Percentiles rank a stretch among this genome's conserved stretches.
These are phyloP conservation scores for Apotomis betuletana DNA, from an alignment of 2,888 invertebrate species.

Conservation along the genomic window DNA sequence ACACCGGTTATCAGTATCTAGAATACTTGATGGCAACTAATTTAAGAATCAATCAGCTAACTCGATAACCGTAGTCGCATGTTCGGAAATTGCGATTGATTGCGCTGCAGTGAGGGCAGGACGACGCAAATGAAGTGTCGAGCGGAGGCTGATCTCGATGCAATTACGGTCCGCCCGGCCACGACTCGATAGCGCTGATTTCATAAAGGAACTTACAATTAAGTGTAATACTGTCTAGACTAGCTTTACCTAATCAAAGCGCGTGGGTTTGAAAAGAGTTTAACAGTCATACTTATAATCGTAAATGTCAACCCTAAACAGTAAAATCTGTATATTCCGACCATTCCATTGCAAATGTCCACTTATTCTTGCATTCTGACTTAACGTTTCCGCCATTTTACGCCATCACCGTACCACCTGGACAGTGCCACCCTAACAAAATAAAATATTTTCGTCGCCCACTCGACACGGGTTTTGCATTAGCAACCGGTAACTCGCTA, in stretches of 20 bases:
- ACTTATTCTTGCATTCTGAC: slow-evolving; percentile 14
- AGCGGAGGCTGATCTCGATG: slow-evolving; percentile 54
- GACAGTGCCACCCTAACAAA: slow-evolving; percentile 62
- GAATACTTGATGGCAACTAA: slow-evolving; percentile 15
- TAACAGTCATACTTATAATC: neutral
- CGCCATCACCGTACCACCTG: slow-evolving; percentile 26
- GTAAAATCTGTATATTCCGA: slow-evolving; percentile 3
- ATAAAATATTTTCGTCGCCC: slow-evolving; percentile 53
- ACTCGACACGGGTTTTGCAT: slow-evolving; percentile 72
- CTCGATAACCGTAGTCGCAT: slow-evolving; percentile 52
- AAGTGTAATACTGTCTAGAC: neutral
- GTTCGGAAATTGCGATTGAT: slow-evolving; percentile 78
- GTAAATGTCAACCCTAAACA: neutral
- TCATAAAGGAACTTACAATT: neutral
- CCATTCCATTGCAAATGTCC: slow-evolving; percentile 2
- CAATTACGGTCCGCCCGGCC: slow-evolving; percentile 54
- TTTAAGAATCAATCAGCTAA: slow-evolving; percentile 32
- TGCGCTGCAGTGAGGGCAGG: slow-evolving; percentile 58
- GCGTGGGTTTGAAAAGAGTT: slow-evolving; percentile 9
- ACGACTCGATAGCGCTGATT: slow-evolving; percentile 39
- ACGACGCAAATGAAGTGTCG: slow-evolving; percentile 53
- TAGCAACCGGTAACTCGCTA: slow-evolving; percentile 59
- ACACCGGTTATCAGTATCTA: neutral
- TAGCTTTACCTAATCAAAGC: neutral
- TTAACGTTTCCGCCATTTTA: slow-evolving; percentile 13